These are phyloP conservation scores for Poeciliopsis turrubarensis DNA, from an alignment of 2,113 vertebrate species.

Conservation along the genomic window DNA sequence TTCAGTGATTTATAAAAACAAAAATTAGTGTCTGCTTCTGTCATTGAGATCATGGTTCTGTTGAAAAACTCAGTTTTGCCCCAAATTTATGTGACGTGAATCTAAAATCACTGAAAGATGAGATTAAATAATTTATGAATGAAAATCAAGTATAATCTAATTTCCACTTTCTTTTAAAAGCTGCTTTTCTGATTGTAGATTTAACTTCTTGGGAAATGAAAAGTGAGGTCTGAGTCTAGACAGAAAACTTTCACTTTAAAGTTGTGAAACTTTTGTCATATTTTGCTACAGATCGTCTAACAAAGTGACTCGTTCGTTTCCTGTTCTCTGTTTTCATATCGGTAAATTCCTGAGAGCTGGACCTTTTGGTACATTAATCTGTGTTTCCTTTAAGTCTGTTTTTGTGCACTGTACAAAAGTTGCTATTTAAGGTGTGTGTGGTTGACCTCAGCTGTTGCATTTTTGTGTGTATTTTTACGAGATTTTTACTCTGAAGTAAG, in stretches of 20 bases:
- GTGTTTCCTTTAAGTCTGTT: background rate
- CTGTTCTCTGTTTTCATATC: background rate
- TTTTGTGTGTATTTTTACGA: slow-evolving; percentile 39
- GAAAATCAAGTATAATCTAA: background rate
- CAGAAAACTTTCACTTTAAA: background rate
- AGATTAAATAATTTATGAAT: background rate
- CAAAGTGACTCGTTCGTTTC: background rate
- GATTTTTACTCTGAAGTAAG: slow-evolving; percentile 38
- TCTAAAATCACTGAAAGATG: background rate
- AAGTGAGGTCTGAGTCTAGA: background rate
- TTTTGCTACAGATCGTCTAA: background rate
- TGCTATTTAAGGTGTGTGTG: slow-evolving; percentile 38
- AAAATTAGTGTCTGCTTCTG: too few relatives aligned
- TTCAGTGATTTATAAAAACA: background rate
- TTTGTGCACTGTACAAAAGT: slow-evolving; percentile 26
- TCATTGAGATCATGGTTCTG: too few relatives aligned
- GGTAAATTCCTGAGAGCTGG: background rate
- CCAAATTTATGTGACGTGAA: background rate
- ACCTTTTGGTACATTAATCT: background rate
- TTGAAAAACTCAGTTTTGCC: too few relatives aligned
- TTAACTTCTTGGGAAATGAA: background rate
- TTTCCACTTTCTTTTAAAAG: background rate
- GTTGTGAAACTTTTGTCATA: background rate
- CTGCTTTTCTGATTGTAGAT: background rate
- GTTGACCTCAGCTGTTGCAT: slow-evolving; percentile 3